Percentiles rank a stretch among this genome's conserved stretches.
Conservation (phyloP, 1,140 invertebrate genomes). For the Saccostrea cuccullata region DNA sequence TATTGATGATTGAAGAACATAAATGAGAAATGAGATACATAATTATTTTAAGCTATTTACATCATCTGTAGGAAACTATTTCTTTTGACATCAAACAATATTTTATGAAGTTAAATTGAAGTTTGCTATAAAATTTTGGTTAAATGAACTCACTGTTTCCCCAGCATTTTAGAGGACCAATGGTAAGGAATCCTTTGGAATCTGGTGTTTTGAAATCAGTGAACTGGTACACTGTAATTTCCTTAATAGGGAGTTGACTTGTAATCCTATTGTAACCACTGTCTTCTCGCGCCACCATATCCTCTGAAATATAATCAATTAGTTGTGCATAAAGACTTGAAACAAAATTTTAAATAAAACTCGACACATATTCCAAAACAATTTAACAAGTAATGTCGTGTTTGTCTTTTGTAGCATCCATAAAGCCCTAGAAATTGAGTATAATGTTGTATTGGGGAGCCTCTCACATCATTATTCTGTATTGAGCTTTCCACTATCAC, state of each 20-base stretch:
- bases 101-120: no score
- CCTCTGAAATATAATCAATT: background rate
- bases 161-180: conserved; percentile 94
- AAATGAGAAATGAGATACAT: background rate
- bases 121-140: background rate
- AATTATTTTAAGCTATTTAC: background rate
- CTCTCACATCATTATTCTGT: no score
- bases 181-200: conserved; percentile 90
- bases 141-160: conserved; percentile 88
- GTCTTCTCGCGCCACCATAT: conserved; percentile 79
- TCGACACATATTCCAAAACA: no score
- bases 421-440: no score
- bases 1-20: background rate
- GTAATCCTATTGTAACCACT: conserved; percentile 90
- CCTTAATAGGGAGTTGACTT: conserved; percentile 90
- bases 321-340: no score
- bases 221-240: conserved; percentile 93
- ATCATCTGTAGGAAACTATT: no score
- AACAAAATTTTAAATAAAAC: no score
- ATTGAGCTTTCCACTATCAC: no score
- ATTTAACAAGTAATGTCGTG: no score
- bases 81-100: background rate
- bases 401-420: no score
- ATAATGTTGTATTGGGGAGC: no score
- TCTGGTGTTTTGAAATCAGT: conserved; percentile 86